These are phyloP conservation scores for Lucinisca nassula DNA, from an alignment of 2,888 invertebrate species.

Conservation along the genomic window DNA sequence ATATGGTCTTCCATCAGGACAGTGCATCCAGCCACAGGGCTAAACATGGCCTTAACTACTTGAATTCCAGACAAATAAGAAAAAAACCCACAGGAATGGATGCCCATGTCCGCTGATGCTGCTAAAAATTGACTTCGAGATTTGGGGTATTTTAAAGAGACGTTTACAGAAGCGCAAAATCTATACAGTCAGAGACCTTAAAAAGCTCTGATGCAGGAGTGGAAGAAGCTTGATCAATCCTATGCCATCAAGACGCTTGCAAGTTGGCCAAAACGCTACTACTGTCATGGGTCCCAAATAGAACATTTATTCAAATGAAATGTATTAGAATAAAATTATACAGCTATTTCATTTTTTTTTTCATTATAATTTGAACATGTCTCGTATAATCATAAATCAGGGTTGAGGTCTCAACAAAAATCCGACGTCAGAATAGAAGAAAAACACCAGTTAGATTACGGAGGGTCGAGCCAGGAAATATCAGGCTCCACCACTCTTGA, in stretches of 20 bases:
- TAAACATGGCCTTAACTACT: not conserved
- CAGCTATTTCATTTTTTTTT: no score
- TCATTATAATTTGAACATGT: no score
- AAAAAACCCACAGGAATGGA: conserved; percentile 20
- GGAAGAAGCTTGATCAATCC: conserved; percentile 1
- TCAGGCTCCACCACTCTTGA: no score
- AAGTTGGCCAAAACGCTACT: not conserved
- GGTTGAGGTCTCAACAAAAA: no score
- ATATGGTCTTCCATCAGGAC: conserved; percentile 37
- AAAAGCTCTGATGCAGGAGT: not conserved
- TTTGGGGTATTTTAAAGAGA: conserved; percentile 20
- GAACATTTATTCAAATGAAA: no score
- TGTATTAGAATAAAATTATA: no score
- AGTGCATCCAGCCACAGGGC: conserved; percentile 30
- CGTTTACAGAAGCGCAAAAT: not conserved
- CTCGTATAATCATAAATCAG: no score
- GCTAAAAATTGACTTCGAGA: conserved; percentile 27
- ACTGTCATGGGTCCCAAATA: not conserved
- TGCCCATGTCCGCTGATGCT: conserved; percentile 28
- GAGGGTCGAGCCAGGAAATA: no score
- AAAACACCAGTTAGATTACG: no score
- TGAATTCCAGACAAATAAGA: conserved; percentile 12
- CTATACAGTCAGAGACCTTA: not conserved
- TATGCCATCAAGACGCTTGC: not conserved
- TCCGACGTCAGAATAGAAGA: no score